These are phyloP conservation scores for Aspidiotus destructor DNA, from an alignment of 2,888 invertebrate genomes.

Conservation along the genomic window DNA sequence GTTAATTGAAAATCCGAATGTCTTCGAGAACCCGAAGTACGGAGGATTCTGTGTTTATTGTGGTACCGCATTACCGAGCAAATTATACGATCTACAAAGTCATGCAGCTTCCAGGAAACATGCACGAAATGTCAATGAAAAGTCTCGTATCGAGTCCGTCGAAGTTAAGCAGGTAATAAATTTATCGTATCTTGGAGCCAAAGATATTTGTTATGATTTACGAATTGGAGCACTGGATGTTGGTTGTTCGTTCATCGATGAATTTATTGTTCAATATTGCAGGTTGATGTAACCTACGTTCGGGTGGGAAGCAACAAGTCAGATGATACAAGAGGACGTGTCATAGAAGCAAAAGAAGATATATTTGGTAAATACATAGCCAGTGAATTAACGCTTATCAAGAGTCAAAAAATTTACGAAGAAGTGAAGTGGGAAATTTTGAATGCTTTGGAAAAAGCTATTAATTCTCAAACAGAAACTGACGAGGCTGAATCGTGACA, in stretches of 20 bases:
- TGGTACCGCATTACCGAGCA: constrained; percentile 18
- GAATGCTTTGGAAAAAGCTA: constrained; percentile 18
- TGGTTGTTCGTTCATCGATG: no score
- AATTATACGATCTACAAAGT: constrained; percentile 25
- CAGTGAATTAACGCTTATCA: constrained; percentile 19
- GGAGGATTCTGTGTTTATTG: constrained; percentile 26
- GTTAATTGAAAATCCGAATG: constrained; percentile 21
- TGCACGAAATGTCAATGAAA: constrained; percentile 18
- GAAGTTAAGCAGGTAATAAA: background rate
- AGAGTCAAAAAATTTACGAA: constrained; percentile 26
- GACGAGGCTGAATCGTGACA: constrained; percentile 22
- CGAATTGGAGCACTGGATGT: no score
- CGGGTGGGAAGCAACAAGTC: no score
- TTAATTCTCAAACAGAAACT: constrained; percentile 7
- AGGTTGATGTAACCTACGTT: no score
- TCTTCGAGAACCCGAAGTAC: constrained; percentile 9
- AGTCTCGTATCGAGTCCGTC: constrained; percentile 13
- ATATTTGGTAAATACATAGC: constrained; percentile 21
- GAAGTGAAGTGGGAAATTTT: constrained; percentile 28
- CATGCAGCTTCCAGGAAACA: constrained; percentile 28
- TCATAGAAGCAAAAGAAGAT: constrained; percentile 8
- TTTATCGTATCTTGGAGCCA: background rate
- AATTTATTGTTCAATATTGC: no score
- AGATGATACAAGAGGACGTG: no score
- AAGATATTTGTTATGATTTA: background rate